phyloP scores from a whole-genome alignment of 2,113 vertebrate species.

The Oryzias celebensis region DNA sequence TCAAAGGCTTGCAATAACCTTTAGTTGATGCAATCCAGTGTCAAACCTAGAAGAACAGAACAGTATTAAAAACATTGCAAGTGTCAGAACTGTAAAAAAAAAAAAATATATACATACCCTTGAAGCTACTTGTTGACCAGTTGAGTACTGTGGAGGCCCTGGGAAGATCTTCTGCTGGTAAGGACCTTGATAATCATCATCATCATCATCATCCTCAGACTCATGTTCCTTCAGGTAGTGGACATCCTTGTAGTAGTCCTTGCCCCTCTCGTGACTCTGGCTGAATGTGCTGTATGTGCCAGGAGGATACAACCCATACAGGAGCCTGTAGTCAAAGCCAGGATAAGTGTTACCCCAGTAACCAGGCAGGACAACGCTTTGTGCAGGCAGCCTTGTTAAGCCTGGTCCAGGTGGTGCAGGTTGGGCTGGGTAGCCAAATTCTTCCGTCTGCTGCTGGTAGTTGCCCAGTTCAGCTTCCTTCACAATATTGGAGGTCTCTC shows the following conservation, averaged over 20 bases:
- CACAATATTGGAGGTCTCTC: conserved; percentile 18
- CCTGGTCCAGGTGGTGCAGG: background rate
- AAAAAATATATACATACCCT: too few species aligned
- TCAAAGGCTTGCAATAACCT: too few species aligned
- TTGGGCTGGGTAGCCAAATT: conserved; percentile 1
- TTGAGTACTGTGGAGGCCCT: background rate
- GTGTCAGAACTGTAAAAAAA: too few species aligned
- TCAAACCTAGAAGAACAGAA: too few species aligned
- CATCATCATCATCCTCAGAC: background rate
- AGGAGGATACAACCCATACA: conserved; percentile 30
- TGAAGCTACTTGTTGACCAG: background rate
- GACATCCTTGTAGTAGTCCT: background rate
- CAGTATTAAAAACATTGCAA: too few species aligned
- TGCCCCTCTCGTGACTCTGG: conserved; percentile 16
- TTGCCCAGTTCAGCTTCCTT: conserved; percentile 9
- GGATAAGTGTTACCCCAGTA: conserved; percentile 1
- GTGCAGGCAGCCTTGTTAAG: too few species aligned
- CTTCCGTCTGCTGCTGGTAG: background rate
- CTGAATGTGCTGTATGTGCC: conserved; percentile 32
- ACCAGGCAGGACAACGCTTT: background rate
- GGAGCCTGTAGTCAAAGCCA: conserved; percentile 21
- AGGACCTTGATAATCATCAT: rapidly evolving
- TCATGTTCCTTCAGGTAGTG: conserved; percentile 14
- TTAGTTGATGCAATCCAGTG: too few species aligned
- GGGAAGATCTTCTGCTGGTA: background rate